Percentiles rank a stretch among this genome's conserved stretches.
These are phyloP conservation scores for Coregonus ussuriensis DNA, from an alignment of 2,797 vertebrate species.

Conservation along the genomic window DNA sequence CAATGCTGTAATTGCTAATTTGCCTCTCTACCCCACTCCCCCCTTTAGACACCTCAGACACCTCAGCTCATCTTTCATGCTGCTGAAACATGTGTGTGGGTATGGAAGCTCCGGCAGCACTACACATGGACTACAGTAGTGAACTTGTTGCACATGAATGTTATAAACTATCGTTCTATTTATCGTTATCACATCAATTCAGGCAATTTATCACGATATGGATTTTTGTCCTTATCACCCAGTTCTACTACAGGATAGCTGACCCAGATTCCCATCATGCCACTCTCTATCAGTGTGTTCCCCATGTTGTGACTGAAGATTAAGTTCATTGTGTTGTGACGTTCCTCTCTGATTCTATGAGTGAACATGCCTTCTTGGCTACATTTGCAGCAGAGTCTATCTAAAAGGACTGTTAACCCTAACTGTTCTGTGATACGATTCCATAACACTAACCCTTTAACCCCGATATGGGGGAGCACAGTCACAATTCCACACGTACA, in stretches of 20 bases:
- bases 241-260: constrained; percentile 4
- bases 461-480: neutral
- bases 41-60: constrained; percentile 1
- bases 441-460: neutral
- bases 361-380: neutral
- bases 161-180: too few relatives aligned
- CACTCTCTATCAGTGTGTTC: neutral
- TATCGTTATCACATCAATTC: too few relatives aligned
- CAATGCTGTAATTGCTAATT: constrained; percentile 47
- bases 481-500: neutral
- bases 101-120: neutral
- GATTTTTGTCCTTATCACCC: too few relatives aligned
- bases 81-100: constrained; percentile 21
- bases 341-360: neutral
- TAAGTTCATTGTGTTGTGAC: neutral
- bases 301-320: neutral
- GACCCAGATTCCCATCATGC: constrained; percentile 57
- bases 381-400: neutral
- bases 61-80: constrained; percentile 27
- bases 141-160: too few relatives aligned
- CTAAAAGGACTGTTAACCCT: neutral
- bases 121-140: constrained; percentile 15
- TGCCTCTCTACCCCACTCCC: constrained; percentile 38
- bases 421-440: neutral
- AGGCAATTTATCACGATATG: too few relatives aligned